These are phyloP conservation scores for Hyphantria cunea DNA, from an alignment of 1,140 invertebrate genomes.

Conservation along the genomic window DNA sequence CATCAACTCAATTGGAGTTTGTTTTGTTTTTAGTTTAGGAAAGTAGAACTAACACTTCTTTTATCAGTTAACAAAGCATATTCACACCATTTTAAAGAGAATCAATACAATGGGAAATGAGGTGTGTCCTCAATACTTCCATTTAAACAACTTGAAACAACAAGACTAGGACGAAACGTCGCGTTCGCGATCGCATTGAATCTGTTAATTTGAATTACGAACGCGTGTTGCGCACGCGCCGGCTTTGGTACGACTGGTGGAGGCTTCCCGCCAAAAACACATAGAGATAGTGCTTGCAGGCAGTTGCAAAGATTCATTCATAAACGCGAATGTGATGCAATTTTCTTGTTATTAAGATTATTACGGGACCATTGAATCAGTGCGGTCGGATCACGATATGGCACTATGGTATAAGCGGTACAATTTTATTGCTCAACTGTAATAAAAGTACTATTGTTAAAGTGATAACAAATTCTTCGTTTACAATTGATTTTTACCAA, in stretches of 20 bases:
- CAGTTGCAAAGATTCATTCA: constrained; percentile 62
- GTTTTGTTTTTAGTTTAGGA: constrained; percentile 65
- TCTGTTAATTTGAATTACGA: constrained; percentile 50
- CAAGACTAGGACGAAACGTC: constrained; percentile 73
- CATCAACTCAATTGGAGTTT: constrained; percentile 57
- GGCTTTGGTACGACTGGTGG: constrained; percentile 59
- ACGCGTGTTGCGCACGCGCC: constrained; percentile 75
- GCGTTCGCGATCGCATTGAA: constrained; percentile 71
- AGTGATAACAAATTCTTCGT: too few species aligned
- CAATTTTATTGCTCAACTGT: constrained; percentile 8
- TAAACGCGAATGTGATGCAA: constrained; percentile 57
- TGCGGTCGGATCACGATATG: constrained; percentile 39
- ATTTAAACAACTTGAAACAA: constrained; percentile 66
- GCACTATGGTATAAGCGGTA: constrained; percentile 5
- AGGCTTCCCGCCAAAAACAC: constrained; percentile 74
- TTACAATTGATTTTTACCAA: too few species aligned
- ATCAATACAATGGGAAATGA: constrained; percentile 70
- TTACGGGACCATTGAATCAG: constrained; percentile 42
- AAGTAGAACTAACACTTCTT: constrained; percentile 78
- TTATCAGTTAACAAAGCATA: constrained; percentile 72
- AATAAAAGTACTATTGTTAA: constrained; percentile 1
- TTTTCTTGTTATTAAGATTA: constrained; percentile 39
- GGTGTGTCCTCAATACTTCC: constrained; percentile 76
- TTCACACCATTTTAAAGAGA: constrained; percentile 73
- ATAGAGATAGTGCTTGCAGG: constrained; percentile 53